Percentiles rank a stretch among this genome's conserved stretches.
Conservation (phyloP, 2,888 invertebrate species). For the Acleris cristana region DNA sequence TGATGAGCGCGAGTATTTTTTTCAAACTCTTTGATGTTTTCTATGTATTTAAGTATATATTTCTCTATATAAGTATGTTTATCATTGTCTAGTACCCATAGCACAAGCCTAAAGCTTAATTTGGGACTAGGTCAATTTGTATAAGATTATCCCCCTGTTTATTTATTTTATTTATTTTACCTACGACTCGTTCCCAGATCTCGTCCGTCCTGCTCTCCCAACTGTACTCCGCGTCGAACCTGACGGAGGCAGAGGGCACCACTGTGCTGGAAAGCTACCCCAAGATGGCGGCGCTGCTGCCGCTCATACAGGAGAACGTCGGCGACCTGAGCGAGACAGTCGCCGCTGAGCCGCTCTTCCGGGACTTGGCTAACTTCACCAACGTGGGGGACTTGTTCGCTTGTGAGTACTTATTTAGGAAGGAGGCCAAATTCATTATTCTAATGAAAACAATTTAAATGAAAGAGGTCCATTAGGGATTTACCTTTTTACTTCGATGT, state of each 20-base stretch:
- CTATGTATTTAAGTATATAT: too few species aligned
- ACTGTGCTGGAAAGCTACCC: constrained; percentile 67
- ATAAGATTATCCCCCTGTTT: too few species aligned
- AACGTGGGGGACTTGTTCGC: constrained; percentile 60
- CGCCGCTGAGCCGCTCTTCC: constrained; percentile 64
- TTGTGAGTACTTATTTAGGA: constrained; percentile 59
- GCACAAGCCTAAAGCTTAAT: too few species aligned
- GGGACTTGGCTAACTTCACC: constrained; percentile 55
- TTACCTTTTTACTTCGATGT: too few species aligned
- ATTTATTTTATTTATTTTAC: too few species aligned
- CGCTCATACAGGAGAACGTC: constrained; percentile 64
- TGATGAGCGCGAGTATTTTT: too few species aligned
- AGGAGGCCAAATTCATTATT: neutral
- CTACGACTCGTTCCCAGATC: constrained; percentile 56
- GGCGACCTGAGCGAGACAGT: constrained; percentile 56
- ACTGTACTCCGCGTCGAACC: constrained; percentile 75
- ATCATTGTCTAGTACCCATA: too few species aligned
- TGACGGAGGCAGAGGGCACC: constrained; percentile 73
- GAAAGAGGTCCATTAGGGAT: too few species aligned
- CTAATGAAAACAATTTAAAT: neutral
- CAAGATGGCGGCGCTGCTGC: constrained; percentile 71
- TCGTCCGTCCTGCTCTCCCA: constrained; percentile 70
- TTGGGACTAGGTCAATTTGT: too few species aligned
- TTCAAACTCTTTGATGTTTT: too few species aligned
- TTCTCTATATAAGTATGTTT: too few species aligned